phyloP scores from a whole-genome alignment of 1,140 invertebrate genomes.

The Drosophila ambigua region DNA sequence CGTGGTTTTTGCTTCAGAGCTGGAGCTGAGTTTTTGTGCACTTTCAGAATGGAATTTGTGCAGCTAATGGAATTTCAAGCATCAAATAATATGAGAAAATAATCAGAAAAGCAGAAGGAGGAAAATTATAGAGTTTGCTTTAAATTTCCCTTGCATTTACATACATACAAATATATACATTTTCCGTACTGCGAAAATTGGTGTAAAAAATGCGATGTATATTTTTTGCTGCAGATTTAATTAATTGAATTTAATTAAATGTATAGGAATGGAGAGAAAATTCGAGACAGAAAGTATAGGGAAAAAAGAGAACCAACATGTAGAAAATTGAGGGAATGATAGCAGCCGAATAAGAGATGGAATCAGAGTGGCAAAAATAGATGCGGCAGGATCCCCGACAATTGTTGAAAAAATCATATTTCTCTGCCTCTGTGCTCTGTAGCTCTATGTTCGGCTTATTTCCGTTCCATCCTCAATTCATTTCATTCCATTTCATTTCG shows the following conservation, averaged over 20 bases:
- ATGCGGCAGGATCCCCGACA: constrained; percentile 16
- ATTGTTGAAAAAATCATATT: constrained; percentile 63
- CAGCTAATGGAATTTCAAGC: background rate
- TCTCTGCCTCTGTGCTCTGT: background rate
- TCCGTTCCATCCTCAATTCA: constrained; percentile 3
- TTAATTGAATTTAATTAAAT: constrained; percentile 34
- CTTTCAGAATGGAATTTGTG: too few relatives aligned
- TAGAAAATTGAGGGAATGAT: constrained; percentile 1
- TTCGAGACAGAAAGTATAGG: too few relatives aligned
- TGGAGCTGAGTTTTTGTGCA: too few relatives aligned
- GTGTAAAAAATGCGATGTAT: too few relatives aligned
- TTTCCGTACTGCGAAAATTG: too few relatives aligned
- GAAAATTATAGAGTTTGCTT: background rate
- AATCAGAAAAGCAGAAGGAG: background rate
- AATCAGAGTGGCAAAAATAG: too few relatives aligned
- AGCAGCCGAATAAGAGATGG: too few relatives aligned
- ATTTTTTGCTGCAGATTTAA: constrained; percentile 21
- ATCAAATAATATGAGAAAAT: background rate
- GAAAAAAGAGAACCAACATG: background rate
- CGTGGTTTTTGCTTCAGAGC: too few relatives aligned
- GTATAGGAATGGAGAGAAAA: too few relatives aligned
- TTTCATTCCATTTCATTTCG: constrained; percentile 35
- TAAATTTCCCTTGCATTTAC: background rate
- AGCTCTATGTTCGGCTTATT: too few relatives aligned
- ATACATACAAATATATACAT: background rate